Base-by-base conservation (phyloP, 2,888 invertebrate genomes). In the Hydriomena furcata region DNA sequence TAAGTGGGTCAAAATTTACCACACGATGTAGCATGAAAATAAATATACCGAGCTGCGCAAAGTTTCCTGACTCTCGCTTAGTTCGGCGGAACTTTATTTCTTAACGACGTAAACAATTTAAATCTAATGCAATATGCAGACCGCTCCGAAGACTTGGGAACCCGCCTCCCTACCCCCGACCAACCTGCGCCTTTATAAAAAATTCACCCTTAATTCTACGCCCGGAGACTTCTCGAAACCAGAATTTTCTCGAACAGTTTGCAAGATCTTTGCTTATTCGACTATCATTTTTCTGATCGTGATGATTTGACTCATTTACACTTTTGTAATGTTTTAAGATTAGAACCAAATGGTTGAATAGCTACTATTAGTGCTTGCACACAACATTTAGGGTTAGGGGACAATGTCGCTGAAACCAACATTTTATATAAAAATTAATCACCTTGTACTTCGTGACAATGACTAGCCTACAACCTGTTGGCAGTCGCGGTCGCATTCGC, bases 81-180 rank as follows among this genome's bases (percentile, higher is more conserved):
- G 75, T 80, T 82, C 58, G 64, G 61, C 59, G 61, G 65, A 85
- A 87, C 71, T 87, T 87, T 81, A 77, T 83, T 84, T 84, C 85
- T 84, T 87, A 88, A 87, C 85, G 87, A 87, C 87, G 84, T 87
- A 86, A 88, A 88, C 85, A 87, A 87, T 88, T 88, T 88, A 85
- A 86, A 85, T 82, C 82, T 87, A 86, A 88, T 88, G 83, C 82
- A 88, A 88, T 83, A 88, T 87, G 86, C 86, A 86, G 80, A 74
- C 72, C 69, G 61, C 58, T 72, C 73, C 69, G 72, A 71, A 72
- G 75, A 79, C 79, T 82, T 66, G 61, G 32, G 55, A 38, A 52
- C 67, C 70, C 61, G 52, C 50, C 65, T 40, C 63, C 61, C 69
- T 68, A n/a, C 59, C 63, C 41, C 55, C 63, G 52, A 64, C 55